Base-by-base conservation (phyloP, 2,113 vertebrate species). In the Onychostoma macrolepis region DNA sequence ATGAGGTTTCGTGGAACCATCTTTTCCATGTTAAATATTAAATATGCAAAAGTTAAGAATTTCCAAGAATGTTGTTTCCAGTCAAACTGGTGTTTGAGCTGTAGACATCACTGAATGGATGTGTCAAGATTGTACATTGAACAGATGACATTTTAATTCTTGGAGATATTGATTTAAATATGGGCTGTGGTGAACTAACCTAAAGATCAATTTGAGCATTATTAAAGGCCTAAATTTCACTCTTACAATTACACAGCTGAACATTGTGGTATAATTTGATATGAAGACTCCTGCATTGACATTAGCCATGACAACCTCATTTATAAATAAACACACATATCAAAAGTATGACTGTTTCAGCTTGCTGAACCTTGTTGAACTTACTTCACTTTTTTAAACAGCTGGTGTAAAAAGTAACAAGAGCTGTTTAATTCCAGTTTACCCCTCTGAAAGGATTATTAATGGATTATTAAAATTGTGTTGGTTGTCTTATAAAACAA, bases 241-340 rank as follows among this genome's bases (percentile, higher is more conserved):
- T 80, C 79, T 81, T 83, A 87, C 10, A 72, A 78, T 72, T 78
- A 58, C 30, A 80, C 10, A 63, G 36, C 30, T 61, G 61, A 87
- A 48, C 85, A 80, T 76, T 17, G 36, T 90, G 87, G 84, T 61
- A 36, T 69, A 81, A 74, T 65, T 88, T 83, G 38, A 83, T 45
- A 77, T 80, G 63, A 71, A 30, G 43, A 79, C 74, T 84, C 82
- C 80, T 88, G 75, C 83, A 84, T 77, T 89, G 84, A 85, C 89
- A 87, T 88, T 86, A 69, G 69, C 85, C 85, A 89, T 75, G 63
- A 87, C 36, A 83, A 74, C 50, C 80, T 84, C 65, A 83, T 89
- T 89, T 88, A 65, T 86, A 88, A 89, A 89, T 89, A 89, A 89
- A 89, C 43, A 61, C 33, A 79, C 50, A 78, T 86, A 69, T 85